Base-by-base conservation (phyloP, 64 coral and sea anemone species). In the Stichodactyla mertensii region DNA sequence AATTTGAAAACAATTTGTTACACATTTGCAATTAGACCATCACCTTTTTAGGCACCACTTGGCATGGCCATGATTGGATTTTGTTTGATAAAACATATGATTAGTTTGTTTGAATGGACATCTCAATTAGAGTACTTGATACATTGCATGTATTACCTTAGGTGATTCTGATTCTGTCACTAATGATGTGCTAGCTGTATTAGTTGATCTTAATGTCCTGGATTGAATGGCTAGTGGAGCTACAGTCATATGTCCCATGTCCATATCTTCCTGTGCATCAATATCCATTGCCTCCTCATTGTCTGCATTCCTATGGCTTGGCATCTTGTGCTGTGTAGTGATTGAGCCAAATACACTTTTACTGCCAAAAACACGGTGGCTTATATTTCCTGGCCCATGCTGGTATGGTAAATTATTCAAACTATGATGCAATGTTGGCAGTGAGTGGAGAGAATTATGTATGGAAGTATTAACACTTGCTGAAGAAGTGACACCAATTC, bases 221-320 rank as follows among this genome's bases (percentile, higher is more conserved):
- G 84, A 24, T 45, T 62, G 57, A 13, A 55, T 23, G 4, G 11
- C 62, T 87, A 56, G 23, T 70, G 69, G 69, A 74, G 8, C 22
- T 13, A 31, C 70, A 77, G 9, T 54, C 24, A 88, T 78, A 19
- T 77, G 91, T 6, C 57, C 28, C 12, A 11, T 74, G 36, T 93
- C 91, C n/a, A 55, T 86, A 10, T 90, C 88, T 59, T 97, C 94
- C 82, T 97, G 94, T 59, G 87, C 85, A 18, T 97, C 94, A 55
- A 97, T 93, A 55, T 97, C 94, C 94, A 97, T 97, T 19, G 94
- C 94, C 19, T 97, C 94, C 8, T 93, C 94, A 74, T 79, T 15
- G 82, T 97, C 94, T 61, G 86, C 55, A 64, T 85, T 52, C 56
- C 83, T 85, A 16, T 85, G 83, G 83, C 54, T 85, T 20, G 31